Conservation (phyloP, 2,888 invertebrate species). For the Agrotis segetum region DNA sequence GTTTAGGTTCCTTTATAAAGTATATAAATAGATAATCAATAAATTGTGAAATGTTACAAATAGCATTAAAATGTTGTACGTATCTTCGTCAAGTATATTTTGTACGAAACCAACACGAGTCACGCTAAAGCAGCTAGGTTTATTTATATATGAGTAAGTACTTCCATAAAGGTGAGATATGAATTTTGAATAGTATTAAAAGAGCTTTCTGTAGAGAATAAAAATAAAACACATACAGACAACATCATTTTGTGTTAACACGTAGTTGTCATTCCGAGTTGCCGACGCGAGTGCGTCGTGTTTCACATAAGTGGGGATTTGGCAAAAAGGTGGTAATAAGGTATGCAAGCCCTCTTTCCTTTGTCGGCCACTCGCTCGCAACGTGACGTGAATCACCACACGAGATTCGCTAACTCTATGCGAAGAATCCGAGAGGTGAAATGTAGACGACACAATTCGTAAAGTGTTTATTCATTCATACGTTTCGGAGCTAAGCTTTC, state of each 20-base stretch:
- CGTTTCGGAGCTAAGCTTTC: slow-evolving; percentile 70
- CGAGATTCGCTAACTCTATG: slow-evolving; percentile 83
- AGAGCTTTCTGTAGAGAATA: slow-evolving; percentile 57
- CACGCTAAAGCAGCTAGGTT: slow-evolving; percentile 16
- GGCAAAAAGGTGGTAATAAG: slow-evolving; percentile 90
- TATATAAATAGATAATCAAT: neutral
- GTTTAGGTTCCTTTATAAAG: neutral
- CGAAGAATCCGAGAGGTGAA: slow-evolving; percentile 81
- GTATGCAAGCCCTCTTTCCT: slow-evolving; percentile 90
- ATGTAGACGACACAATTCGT: slow-evolving; percentile 79
- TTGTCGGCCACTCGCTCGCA: slow-evolving; percentile 89
- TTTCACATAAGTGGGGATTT: slow-evolving; percentile 89
- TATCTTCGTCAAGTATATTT: slow-evolving; percentile 17
- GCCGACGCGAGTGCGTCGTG: slow-evolving; percentile 82
- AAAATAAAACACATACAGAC: slow-evolving; percentile 66
- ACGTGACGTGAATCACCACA: slow-evolving; percentile 88
- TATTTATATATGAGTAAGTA: slow-evolving; percentile 11
- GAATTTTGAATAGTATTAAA: slow-evolving; percentile 56
- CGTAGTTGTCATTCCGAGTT: slow-evolving; percentile 84
- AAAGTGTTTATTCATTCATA: slow-evolving; percentile 83
- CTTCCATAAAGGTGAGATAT: slow-evolving; percentile 29
- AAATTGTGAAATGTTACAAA: neutral
- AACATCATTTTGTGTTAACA: slow-evolving; percentile 74
- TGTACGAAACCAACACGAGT: slow-evolving; percentile 42
- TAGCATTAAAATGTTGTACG: neutral